Conservation (phyloP, 1,140 invertebrate species). For the Papilio xuthus region DNA sequence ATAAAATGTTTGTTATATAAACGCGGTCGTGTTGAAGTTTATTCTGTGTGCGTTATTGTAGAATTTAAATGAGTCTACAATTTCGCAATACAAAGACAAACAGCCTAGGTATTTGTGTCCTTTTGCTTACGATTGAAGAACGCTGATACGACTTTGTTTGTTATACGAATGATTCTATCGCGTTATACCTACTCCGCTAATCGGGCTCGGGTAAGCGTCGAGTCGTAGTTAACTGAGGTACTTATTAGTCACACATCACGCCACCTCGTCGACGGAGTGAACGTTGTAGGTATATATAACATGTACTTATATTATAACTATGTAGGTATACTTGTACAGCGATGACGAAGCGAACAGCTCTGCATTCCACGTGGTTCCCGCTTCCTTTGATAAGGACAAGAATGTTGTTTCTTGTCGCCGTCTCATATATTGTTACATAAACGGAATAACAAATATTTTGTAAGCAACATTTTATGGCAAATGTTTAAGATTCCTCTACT, state of each 20-base stretch:
- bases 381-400: constrained; percentile 39
- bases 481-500: neutral
- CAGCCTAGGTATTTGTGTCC: constrained; percentile 10
- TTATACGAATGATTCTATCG: neutral
- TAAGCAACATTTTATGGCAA: constrained; percentile 9
- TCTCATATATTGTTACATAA: constrained; percentile 31
- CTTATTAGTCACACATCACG: constrained; percentile 63
- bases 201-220: constrained; percentile 41
- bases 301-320: constrained; percentile 1
- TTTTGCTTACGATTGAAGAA: constrained; percentile 32
- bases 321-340: constrained; percentile 1
- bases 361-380: constrained; percentile 38
- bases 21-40: constrained; percentile 2
- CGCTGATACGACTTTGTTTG: constrained; percentile 9
- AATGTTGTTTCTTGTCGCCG: constrained; percentile 35
- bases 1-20: constrained; percentile 5
- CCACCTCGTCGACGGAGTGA: constrained; percentile 51
- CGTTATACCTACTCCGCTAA: neutral
- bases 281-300: constrained; percentile 38
- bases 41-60: constrained; percentile 10
- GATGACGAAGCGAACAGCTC: constrained; percentile 37
- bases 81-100: constrained; percentile 30
- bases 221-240: constrained; percentile 44
- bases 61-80: constrained; percentile 30
- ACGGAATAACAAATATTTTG: constrained; percentile 22